Evolutionary conservation across 2,888 invertebrate genomes (phyloP).

Genomic region (Orthosia cruda): DNA sequence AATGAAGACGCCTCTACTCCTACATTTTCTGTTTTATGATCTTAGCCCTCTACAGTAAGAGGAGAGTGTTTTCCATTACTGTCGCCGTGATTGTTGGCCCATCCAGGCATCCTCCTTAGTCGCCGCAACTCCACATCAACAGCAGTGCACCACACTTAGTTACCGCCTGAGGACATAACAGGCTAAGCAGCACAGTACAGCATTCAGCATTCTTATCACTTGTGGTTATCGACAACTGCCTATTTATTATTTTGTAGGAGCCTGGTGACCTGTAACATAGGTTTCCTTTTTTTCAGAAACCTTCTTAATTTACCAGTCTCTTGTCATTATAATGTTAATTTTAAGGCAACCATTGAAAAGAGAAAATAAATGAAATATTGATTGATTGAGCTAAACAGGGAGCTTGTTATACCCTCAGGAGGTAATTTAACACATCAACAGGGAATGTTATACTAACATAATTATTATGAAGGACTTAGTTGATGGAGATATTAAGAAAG

Average conservation of each 20-base stretch:
- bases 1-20: not conserved
- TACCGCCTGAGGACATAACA: not conserved
- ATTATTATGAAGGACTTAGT: not conserved
- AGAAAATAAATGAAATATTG: no score
- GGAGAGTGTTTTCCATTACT: slow-evolving; percentile 13
- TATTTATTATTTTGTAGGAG: no score
- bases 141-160: slow-evolving; percentile 7
- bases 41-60: not conserved
- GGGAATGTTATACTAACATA: not conserved
- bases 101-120: slow-evolving; percentile 4
- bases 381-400: no score
- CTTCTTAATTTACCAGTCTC: no score
- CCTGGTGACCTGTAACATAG: no score
- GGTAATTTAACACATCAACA: not conserved
- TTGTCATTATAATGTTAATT: no score
- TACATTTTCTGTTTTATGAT: slow-evolving; percentile 2
- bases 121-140: slow-evolving; percentile 8
- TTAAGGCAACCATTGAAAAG: no score
- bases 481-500: not conserved
- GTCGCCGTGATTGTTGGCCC: slow-evolving; percentile 2
- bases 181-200: not conserved
- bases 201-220: no score
- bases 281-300: no score
- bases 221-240: no score
- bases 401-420: no score